Evolutionary conservation across 2,888 invertebrate genomes (phyloP), one percentile per base, ranked within the genome.

Genomic region (Steinernema carpocapsae): DNA sequence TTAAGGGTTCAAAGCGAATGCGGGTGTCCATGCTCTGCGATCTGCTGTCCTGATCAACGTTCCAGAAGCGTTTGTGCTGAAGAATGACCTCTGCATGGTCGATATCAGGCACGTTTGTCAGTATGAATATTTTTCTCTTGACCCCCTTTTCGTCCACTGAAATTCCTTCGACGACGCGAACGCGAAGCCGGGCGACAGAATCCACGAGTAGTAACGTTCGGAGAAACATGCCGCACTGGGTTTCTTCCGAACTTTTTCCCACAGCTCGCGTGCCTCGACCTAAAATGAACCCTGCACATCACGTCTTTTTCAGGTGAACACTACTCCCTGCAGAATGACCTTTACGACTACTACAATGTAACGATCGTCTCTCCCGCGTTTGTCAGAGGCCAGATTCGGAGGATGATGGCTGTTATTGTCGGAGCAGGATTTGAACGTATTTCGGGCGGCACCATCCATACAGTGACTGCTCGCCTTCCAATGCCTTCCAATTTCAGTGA

Each of bases 331-430:
- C 70, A 74, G n/a, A 83, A 83, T 71, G 80, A 81, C n/a, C 46
- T 81, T 64, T 82, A 80, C 73, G 83, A 84, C 71, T 83, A 82
- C 74, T 84, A 80, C 74, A 83, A 83, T 73, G 78, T 84, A 0
- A 79, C 78, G 14, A 78, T 84, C 32, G 77, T 84, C 0, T 79
- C 84, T 1, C 77, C 76, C 37, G 79, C 80, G 0, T 84, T 82
- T 75, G 78, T 84, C 12, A 56, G 84, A 59, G 83, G 83, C 75
- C 84, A 84, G 78, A 84, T 84, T 64, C 80, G 84, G 1, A 74
- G 84, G 73, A 84, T 84, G 83, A 79, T 83, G 75, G 79, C 81
- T 17, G 80, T 82, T 42, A 73, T 84, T 19, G 81, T 83, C 0
- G 72, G 73, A 48, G 76, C 80, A 52, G 79, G 77, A 6, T 81